These are phyloP conservation scores for Atta colombica DNA, from an alignment of 1,140 invertebrate genomes.

Conservation along the genomic window DNA sequence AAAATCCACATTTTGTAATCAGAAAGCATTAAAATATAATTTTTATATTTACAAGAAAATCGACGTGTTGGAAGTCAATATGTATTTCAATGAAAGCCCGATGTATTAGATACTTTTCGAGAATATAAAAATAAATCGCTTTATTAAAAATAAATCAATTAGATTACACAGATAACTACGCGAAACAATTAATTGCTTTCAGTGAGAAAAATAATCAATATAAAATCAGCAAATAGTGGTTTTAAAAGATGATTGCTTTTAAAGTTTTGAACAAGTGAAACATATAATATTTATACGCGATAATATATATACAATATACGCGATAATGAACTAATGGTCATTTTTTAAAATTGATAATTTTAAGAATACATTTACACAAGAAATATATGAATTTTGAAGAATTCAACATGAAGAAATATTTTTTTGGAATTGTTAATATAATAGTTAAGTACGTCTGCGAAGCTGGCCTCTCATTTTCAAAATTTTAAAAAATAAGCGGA, in stretches of 20 bases:
- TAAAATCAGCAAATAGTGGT: neutral
- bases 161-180: neutral
- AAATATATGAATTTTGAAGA: neutral
- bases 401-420: neutral
- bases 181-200: neutral
- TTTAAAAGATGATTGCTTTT: neutral
- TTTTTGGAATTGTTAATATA: neutral
- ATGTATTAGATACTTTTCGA: neutral
- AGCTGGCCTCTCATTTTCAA: too few species aligned
- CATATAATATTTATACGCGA: neutral
- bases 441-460: neutral
- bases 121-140: neutral
- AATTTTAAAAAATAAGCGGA: too few species aligned
- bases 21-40: constrained; percentile 9
- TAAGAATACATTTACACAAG: neutral
- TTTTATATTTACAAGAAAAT: constrained; percentile 1
- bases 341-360: neutral
- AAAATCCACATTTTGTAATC: neutral
- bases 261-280: neutral
- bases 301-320: neutral
- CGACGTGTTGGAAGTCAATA: neutral
- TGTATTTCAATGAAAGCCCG: neutral
- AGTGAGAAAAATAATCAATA: too few species aligned
- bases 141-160: neutral
- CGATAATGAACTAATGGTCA: neutral